Percentiles rank a stretch among this genome's conserved stretches.
Conservation (phyloP, 2,888 invertebrate species). For the Orchesellides sinensis region DNA sequence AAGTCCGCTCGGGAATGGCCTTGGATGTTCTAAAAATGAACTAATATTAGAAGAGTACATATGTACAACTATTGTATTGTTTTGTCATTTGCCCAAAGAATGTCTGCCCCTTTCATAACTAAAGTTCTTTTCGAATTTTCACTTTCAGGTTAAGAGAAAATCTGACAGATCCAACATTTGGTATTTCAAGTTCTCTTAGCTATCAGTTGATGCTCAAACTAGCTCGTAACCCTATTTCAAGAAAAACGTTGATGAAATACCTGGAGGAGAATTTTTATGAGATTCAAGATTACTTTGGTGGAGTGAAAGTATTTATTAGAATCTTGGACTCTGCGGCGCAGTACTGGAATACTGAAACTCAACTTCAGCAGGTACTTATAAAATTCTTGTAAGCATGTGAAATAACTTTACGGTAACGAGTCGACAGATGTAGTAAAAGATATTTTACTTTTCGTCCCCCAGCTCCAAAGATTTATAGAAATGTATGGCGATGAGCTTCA, state of each 20-base stretch:
- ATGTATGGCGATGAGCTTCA: too few relatives aligned
- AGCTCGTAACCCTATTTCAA: conserved; percentile 10
- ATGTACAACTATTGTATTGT: too few relatives aligned
- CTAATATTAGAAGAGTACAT: conserved; percentile 13
- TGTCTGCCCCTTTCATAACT: too few relatives aligned
- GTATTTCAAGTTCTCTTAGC: not conserved
- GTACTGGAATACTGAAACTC: conserved; percentile 45
- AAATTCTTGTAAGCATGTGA: too few relatives aligned
- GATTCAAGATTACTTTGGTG: conserved; percentile 27
- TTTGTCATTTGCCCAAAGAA: too few relatives aligned
- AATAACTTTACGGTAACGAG: too few relatives aligned
- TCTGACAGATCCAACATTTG: not conserved
- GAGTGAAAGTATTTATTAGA: conserved; percentile 12
- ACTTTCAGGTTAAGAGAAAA: conserved; percentile 23
- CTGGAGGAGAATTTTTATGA: conserved; percentile 45
- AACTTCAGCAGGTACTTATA: conserved; percentile 23
- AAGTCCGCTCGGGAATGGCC: not conserved
- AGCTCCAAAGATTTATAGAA: too few relatives aligned
- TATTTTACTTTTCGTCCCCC: too few relatives aligned
- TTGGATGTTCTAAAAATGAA: conserved; percentile 7
- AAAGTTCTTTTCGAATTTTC: not conserved
- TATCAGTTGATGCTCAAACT: conserved; percentile 33
- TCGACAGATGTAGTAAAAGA: too few relatives aligned
- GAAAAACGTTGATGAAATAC: conserved; percentile 15
- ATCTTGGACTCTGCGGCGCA: conserved; percentile 31